Conservation (phyloP, 2,888 invertebrate genomes). For the Gymnoscelis rufifasciata region DNA sequence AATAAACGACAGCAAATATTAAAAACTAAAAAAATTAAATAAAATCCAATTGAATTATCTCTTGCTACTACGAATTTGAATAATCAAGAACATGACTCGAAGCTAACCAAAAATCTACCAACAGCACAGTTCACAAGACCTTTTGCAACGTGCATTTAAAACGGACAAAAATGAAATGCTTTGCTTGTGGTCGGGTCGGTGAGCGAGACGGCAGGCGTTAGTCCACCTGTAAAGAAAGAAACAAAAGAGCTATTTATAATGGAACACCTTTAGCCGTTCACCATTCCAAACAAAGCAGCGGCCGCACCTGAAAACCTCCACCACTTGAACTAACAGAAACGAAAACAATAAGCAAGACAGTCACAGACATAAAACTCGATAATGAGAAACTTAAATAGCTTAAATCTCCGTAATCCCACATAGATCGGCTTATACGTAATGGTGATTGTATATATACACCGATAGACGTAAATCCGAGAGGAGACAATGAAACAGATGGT, state of each 20-base stretch:
- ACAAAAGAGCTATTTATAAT: conserved; percentile 60
- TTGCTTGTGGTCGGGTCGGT: conserved; percentile 32
- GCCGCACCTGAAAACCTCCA: conserved; percentile 45
- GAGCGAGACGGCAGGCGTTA: conserved; percentile 45
- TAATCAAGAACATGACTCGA: no score
- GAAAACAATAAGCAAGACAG: conserved; percentile 31
- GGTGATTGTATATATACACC: conserved; percentile 21
- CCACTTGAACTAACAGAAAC: conserved; percentile 49
- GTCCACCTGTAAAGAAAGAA: conserved; percentile 73
- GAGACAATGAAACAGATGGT: conserved; percentile 58
- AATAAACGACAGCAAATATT: conserved; percentile 28
- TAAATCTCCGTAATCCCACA: no score
- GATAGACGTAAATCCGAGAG: conserved; percentile 29
- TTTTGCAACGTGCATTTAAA: conserved; percentile 16
- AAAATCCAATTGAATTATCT: no score
- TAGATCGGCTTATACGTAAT: no score
- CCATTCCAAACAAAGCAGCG: conserved; percentile 44
- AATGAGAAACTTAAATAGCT: conserved; percentile 6
- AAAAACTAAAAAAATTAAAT: no score
- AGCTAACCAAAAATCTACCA: conserved; percentile 26
- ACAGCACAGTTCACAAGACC: conserved; percentile 4
- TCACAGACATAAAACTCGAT: conserved; percentile 18
- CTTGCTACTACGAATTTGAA: no score
- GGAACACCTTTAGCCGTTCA: conserved; percentile 52
- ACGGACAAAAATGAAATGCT: conserved; percentile 30